Percentiles rank a stretch among this genome's conserved stretches.
Conservation (phyloP, 2,888 invertebrate species). For the Calameuta filiformis region DNA sequence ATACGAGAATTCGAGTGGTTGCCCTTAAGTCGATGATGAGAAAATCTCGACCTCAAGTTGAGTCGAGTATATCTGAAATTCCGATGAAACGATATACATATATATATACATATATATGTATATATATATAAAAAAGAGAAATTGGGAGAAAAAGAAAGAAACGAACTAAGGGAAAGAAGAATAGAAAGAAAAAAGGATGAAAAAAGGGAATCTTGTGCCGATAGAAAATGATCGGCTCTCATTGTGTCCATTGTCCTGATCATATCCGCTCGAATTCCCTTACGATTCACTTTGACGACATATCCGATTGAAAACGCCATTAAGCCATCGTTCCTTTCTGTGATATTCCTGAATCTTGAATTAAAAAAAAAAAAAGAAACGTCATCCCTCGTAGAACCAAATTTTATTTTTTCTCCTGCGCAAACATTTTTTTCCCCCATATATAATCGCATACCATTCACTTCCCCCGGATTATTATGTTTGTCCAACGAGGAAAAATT, state of each 20-base stretch:
- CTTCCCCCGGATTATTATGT: neutral
- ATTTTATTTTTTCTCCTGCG: neutral
- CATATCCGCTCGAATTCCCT: neutral
- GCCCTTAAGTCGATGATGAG: neutral
- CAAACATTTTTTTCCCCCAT: neutral
- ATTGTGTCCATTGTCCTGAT: neutral
- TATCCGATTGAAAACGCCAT: conserved; percentile 7
- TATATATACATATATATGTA: neutral
- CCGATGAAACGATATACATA: neutral
- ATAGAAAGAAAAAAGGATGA: neutral
- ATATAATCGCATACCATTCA: neutral
- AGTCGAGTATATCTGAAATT: neutral
- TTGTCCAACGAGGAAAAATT: neutral
- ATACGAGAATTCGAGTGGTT: neutral
- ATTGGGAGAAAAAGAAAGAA: neutral
- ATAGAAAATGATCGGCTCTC: neutral
- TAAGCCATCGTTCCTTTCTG: neutral
- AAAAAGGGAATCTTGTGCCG: conserved; percentile 9
- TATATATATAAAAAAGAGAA: neutral
- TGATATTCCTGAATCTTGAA: neutral
- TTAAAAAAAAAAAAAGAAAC: neutral
- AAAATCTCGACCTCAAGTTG: neutral
- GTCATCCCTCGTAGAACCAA: neutral
- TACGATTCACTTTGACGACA: neutral
- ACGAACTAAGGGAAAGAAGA: neutral